Percentiles rank a stretch among this genome's conserved stretches.
Conservation (phyloP, 92 coral and sea anemone genomes). For the Paramuricea clavata region DNA sequence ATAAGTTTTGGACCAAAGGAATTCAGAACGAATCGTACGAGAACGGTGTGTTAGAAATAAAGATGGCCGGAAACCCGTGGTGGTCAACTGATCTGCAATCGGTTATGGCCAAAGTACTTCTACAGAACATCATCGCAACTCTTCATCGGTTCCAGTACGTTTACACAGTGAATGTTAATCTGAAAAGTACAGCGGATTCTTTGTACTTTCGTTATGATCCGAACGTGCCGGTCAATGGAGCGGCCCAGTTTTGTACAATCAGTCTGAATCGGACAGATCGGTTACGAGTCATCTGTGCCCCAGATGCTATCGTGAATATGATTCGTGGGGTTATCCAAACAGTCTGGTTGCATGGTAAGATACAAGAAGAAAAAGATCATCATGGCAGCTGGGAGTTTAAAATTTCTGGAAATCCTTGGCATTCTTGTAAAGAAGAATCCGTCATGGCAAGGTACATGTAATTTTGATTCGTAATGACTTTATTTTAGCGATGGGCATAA, state of each 20-base stretch:
- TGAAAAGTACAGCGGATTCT: slow-evolving; percentile 56
- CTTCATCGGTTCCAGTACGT: slow-evolving; percentile 60
- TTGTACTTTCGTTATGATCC: slow-evolving; percentile 66
- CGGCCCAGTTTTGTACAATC: slow-evolving; percentile 48
- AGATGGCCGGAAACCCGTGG: slow-evolving; percentile 68
- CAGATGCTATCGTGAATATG: slow-evolving; percentile 50
- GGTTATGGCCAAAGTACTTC: slow-evolving; percentile 51
- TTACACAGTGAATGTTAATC: slow-evolving; percentile 56
- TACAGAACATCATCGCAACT: slow-evolving; percentile 59
- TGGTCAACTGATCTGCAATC: slow-evolving; percentile 61
- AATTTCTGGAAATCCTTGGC: slow-evolving; percentile 81
- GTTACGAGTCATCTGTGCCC: slow-evolving; percentile 60
- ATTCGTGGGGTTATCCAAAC: slow-evolving; percentile 60
- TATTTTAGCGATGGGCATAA: no score
- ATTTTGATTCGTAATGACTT: no score
- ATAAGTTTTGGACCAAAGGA: slow-evolving; percentile 59
- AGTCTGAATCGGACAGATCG: slow-evolving; percentile 63
- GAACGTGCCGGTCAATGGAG: slow-evolving; percentile 30
- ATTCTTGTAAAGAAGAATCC: slow-evolving; percentile 73
- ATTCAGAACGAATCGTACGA: slow-evolving; percentile 60
- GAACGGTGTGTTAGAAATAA: slow-evolving; percentile 53
- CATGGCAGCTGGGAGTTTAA: slow-evolving; percentile 79
- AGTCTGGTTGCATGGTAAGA: slow-evolving; percentile 55
- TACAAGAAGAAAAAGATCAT: slow-evolving; percentile 62
- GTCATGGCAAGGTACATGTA: slow-evolving; percentile 72